These are phyloP conservation scores for Eunapius fragilis DNA, from an alignment of 37 sponge, comb jelly and placozoan genomes.

Conservation along the genomic window DNA sequence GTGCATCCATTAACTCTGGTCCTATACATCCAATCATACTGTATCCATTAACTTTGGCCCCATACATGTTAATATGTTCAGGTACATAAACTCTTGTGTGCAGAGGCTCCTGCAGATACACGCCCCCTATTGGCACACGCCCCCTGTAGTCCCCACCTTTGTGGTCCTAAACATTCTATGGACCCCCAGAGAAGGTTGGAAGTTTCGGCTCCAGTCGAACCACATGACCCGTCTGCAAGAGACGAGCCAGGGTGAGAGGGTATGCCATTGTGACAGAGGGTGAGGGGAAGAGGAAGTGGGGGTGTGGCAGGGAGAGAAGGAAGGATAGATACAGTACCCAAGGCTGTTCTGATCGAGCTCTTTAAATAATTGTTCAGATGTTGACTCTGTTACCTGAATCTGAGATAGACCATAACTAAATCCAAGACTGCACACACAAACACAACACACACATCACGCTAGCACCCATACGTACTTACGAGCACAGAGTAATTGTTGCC, in stretches of 20 bases:
- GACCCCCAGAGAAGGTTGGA: constrained; percentile 27
- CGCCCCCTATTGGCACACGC: too few relatives aligned
- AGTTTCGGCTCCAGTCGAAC: constrained; percentile 35
- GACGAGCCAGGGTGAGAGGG: not conserved
- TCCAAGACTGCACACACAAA: not conserved
- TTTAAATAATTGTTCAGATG: constrained; percentile 30
- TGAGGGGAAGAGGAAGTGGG: too few relatives aligned
- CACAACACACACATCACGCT: too few relatives aligned
- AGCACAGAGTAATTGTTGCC: too few relatives aligned
- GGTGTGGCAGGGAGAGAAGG: too few relatives aligned
- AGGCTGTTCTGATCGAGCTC: constrained; percentile 37
- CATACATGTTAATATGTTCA: too few relatives aligned
- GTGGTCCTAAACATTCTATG: constrained; percentile 17
- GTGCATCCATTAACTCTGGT: too few relatives aligned
- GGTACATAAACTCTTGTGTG: too few relatives aligned
- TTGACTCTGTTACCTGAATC: constrained; percentile 20
- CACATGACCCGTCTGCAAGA: not conserved
- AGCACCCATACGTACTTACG: too few relatives aligned
- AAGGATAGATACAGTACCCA: constrained; percentile 18
- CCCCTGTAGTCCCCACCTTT: constrained; percentile 5
- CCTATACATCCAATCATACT: not conserved
- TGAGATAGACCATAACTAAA: not conserved
- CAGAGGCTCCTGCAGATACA: too few relatives aligned
- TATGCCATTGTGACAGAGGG: too few relatives aligned
- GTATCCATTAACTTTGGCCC: too few relatives aligned